Evolutionary conservation across 2,113 vertebrate species (phyloP).

Genomic region (Strix uralensis): DNA sequence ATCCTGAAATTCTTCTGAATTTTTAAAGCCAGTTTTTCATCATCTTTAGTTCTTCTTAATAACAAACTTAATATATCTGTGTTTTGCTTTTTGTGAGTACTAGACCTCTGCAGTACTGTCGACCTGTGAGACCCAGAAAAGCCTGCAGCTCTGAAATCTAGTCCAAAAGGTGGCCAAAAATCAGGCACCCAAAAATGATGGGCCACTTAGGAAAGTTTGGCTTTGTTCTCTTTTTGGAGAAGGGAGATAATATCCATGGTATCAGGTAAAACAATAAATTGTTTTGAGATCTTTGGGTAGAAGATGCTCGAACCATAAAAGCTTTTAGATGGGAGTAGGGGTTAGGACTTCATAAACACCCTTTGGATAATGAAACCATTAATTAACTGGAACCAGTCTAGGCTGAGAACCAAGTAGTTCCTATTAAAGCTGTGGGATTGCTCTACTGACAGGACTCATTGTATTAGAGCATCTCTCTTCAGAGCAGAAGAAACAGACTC

Average conservation of each 20-base stretch:
- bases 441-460: not conserved
- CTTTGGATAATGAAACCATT: not conserved
- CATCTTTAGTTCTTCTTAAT: not conserved
- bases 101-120: not conserved
- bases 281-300: not conserved
- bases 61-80: not conserved
- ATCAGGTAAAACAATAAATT: not conserved
- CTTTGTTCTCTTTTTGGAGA: not conserved
- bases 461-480: not conserved
- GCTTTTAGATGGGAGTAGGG: not conserved
- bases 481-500: not conserved
- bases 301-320: not conserved
- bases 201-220: not conserved
- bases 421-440: not conserved
- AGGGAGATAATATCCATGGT: not conserved
- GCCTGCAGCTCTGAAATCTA: not conserved
- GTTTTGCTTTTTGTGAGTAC: not conserved
- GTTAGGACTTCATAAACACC: not conserved
- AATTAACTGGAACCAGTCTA: not conserved
- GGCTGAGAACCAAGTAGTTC: not conserved
- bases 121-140: not conserved
- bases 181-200: not conserved
- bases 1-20: not conserved
- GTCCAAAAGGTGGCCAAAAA: not conserved
- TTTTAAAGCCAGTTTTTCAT: not conserved